Base-by-base conservation (phyloP, 2,113 vertebrate species). In the Puntigrus tetrazona region DNA sequence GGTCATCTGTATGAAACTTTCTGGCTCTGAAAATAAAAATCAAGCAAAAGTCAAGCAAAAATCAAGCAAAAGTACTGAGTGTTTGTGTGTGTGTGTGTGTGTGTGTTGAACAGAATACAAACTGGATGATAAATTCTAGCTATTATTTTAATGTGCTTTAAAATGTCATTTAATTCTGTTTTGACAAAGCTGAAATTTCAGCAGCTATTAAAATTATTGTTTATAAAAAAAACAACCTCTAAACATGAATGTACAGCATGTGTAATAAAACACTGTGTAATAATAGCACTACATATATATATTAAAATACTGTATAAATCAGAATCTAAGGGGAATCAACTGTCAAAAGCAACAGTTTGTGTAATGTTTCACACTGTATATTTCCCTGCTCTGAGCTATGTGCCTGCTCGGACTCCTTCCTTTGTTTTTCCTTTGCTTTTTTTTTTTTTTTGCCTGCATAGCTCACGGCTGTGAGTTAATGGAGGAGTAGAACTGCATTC, bases 401-500 rank as follows among this genome's bases (percentile, higher is more conserved):
- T 57, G 61, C 22, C 72, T 57, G 82, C 47, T 81, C 25, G 65
- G 38, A 34, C 77, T 76, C 63, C 67, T 59, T 74, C 85, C 76
- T 86, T 78, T 84, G 81, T 78, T 88, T 88, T 84, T 73, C 13
- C 52, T 50, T 6, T 20, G 47, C 16, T 16, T 55, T 55, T 20
- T 52, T 81, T 20, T 52, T 81, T 86, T 88, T 84, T 63, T 16
- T 34, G 43, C 36, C 72, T 70, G 72, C 77, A 63, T 65, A 81
- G 81, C 87, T 88, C 50, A 41, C 41, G 77, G 86, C 76, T 81
- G 78, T 67, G 22, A 84, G 88, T 84, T 89, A 83, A 89, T 89
- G 84, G 88, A 73, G 67, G 76, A 81, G 43, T 55, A 63, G 70
- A 69, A 31, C 81, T 81, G 85, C 82, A 81, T 86, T 85, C 75